These are phyloP conservation scores for Chaetogeoica ovagalla DNA, from an alignment of 2,888 invertebrate genomes.

Conservation along the genomic window DNA sequence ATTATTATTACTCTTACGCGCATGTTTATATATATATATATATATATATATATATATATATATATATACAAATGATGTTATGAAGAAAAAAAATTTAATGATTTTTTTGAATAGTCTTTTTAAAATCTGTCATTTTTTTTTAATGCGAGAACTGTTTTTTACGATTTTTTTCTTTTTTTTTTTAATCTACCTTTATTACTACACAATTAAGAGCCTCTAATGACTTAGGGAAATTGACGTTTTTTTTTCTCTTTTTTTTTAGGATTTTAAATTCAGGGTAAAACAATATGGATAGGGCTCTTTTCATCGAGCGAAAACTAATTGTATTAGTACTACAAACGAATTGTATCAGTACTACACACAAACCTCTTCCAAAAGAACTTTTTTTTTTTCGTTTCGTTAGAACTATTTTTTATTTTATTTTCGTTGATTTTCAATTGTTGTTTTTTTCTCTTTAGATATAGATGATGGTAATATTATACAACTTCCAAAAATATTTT, in stretches of 20 bases:
- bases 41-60: too few species aligned
- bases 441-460: constrained; percentile 43
- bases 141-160: constrained; percentile 52
- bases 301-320: constrained; percentile 50
- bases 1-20: constrained; percentile 48
- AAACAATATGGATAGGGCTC: constrained; percentile 47
- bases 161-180: constrained; percentile 42
- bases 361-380: constrained; percentile 50
- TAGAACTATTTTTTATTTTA: constrained; percentile 42
- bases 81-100: constrained; percentile 42
- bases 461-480: constrained; percentile 19
- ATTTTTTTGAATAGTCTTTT: constrained; percentile 52
- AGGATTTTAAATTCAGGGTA: constrained; percentile 51
- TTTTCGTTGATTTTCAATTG: constrained; percentile 42
- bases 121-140: constrained; percentile 51
- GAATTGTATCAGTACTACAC: constrained; percentile 45
- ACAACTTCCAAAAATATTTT: constrained; percentile 43
- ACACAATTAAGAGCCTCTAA: constrained; percentile 48
- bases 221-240: constrained; percentile 49
- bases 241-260: constrained; percentile 43
- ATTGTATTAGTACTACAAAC: constrained; percentile 51
- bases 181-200: constrained; percentile 51
- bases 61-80: constrained; percentile 39
- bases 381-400: constrained; percentile 38
- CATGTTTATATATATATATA: too few species aligned